Evolutionary conservation across 2,113 vertebrate species (phyloP).

Genomic region (Hepsetus odoe): DNA sequence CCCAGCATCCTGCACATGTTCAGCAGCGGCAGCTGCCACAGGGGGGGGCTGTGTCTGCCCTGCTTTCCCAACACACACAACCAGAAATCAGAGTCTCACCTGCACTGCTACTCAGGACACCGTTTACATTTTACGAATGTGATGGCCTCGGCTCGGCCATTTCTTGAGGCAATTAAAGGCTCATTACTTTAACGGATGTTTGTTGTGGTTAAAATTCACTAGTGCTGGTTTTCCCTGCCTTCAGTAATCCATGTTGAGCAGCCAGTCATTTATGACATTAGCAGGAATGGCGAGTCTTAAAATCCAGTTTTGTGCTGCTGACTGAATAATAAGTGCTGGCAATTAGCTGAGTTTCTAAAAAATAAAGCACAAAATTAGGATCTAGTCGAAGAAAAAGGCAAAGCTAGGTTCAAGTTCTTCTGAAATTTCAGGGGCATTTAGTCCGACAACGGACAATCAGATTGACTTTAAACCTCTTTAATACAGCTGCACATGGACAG

Average conservation of each 20-base stretch:
- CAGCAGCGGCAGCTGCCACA: slow-evolving; percentile 87
- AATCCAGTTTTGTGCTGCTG: slow-evolving; percentile 47
- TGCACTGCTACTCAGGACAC: no score
- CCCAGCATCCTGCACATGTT: slow-evolving; percentile 84
- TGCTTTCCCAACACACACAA: slow-evolving; percentile 62
- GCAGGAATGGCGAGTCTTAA: slow-evolving; percentile 30
- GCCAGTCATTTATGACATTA: slow-evolving; percentile 16
- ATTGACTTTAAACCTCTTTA: not conserved
- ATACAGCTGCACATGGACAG: no score
- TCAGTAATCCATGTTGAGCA: not conserved
- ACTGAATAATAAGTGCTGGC: slow-evolving; percentile 13
- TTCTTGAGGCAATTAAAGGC: not conserved
- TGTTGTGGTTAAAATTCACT: not conserved
- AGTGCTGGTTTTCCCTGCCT: slow-evolving; percentile 17
- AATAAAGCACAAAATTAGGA: no score
- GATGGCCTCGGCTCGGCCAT: no score
- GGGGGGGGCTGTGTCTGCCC: slow-evolving; percentile 80
- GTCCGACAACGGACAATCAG: no score
- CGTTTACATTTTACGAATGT: no score
- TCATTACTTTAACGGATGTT: not conserved
- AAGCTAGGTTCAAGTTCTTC: no score
- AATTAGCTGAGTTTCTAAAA: no score
- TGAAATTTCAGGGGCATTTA: no score
- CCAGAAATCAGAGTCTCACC: not conserved
- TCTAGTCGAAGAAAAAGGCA: no score